Base-by-base conservation (phyloP, 2,797 vertebrate species). In the Sebastes wilsoni region DNA sequence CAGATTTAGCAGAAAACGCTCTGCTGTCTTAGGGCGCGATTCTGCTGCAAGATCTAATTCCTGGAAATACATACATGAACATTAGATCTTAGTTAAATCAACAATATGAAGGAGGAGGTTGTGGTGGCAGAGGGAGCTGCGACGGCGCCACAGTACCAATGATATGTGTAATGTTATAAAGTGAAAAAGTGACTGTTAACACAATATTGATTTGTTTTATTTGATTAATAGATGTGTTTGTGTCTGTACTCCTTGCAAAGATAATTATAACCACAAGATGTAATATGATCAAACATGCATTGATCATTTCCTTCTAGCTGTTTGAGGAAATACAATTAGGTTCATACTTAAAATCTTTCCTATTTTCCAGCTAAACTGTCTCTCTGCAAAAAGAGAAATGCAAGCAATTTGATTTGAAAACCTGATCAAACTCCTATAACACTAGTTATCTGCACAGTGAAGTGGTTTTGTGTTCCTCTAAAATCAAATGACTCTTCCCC, bases 391-490 rank as follows among this genome's bases (percentile, higher is more conserved):
- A 46, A 46, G 42, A 46, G 42, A 46, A 46, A 46, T n/a, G n/a
- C 1, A 49, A 49, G 46, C 46, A 20, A 65, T 66, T 60, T 70
- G 71, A 79, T 72, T 59, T 20, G 9, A 75, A 68, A 77, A 75
- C 59, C 9, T 12, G 46, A 73, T 70, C 38, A 72, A 25, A 67
- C 54, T 60, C 23, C 65, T 8, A 20, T 42, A 23, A 66, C 64
- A 38, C 20, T 25, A 36, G 22, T 22, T 66, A 64, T 34, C 60
- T 69, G 56, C 27, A 25, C 20, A 12, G 42, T 8, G 11, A 64
- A 46, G 68, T 66, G 59, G 6, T 65, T 72, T 83, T 71, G 25
- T 79, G 56, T 72, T 58, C 18, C 13, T 70, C 10, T 55, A 66
- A 65, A 77, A 58, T 67, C 22, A 55, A 75, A 77, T 64, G 12